Percentiles rank a stretch among this genome's conserved stretches.
These are phyloP conservation scores for Dryobates pubescens DNA, from an alignment of 2,797 vertebrate genomes.

Conservation along the genomic window DNA sequence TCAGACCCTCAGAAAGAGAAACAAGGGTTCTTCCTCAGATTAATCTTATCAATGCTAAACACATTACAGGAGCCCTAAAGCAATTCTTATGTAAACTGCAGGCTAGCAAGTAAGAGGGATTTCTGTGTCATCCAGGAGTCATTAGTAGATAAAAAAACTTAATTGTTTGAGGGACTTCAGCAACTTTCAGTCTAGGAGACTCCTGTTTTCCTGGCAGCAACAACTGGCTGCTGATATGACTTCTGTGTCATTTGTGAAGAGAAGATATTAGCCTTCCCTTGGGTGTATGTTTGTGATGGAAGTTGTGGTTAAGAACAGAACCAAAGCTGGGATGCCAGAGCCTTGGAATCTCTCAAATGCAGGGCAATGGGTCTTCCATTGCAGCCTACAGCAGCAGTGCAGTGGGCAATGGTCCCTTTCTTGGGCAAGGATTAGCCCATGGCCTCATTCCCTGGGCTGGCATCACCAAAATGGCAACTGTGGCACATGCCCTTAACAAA, in stretches of 20 bases:
- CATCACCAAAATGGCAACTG: not conserved
- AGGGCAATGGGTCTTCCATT: not conserved
- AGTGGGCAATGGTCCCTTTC: not conserved
- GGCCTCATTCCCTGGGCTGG: not conserved
- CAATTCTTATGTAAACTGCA: not conserved
- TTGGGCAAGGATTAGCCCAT: rapidly evolving
- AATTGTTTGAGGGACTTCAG: not conserved
- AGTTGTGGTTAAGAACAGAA: not conserved
- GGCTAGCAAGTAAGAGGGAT: not conserved
- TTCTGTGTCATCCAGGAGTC: not conserved
- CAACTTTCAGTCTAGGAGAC: not conserved
- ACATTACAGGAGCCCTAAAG: not conserved
- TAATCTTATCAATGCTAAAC: not conserved
- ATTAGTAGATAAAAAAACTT: not conserved
- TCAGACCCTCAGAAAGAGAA: not conserved
- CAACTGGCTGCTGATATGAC: not conserved
- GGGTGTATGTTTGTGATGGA: not conserved
- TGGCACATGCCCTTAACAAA: rapidly evolving
- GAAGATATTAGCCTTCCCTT: not conserved
- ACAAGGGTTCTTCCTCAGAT: not conserved
- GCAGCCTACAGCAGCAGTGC: not conserved
- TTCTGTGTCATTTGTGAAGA: not conserved
- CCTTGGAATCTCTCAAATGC: not conserved
- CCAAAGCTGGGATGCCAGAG: not conserved
- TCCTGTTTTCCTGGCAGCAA: not conserved